phyloP scores from a whole-genome alignment of 1,140 invertebrate species.

The Triops longicaudatus region DNA sequence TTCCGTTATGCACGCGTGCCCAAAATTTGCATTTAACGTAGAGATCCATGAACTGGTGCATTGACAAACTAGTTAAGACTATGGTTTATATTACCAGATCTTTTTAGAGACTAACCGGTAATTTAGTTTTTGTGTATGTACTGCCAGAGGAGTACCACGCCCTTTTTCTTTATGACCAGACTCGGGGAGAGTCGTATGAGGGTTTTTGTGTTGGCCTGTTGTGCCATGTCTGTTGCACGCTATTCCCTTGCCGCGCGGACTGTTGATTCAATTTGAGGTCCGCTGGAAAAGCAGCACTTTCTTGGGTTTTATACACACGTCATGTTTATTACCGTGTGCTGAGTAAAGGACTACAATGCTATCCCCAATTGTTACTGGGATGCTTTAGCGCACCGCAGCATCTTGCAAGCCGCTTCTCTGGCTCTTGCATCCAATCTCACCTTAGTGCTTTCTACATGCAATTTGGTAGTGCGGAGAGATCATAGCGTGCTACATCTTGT shows the following conservation, averaged over 20 bases:
- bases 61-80: no score
- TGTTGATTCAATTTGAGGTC: conserved; percentile 12
- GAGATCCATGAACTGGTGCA: no score
- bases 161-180: not conserved
- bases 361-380: not conserved
- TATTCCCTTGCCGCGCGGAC: not conserved
- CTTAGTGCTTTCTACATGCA: not conserved
- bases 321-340: not conserved
- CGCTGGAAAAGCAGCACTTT: not conserved
- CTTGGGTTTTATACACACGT: not conserved
- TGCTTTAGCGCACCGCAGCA: not conserved
- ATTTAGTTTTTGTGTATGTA: not conserved
- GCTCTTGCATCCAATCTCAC: not conserved
- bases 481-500: not conserved
- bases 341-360: not conserved
- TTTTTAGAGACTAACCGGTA: not conserved
- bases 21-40: no score
- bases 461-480: not conserved
- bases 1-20: no score
- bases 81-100: no score
- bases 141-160: not conserved
- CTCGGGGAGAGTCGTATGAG: not conserved
- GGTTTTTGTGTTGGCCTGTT: not conserved
- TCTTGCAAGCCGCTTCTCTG: not conserved
- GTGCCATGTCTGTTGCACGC: not conserved